Percentiles rank a stretch among this genome's conserved stretches.
Evolutionary conservation across 2,888 invertebrate species (phyloP).

Genomic region (Ormyrus nitidulus): DNA sequence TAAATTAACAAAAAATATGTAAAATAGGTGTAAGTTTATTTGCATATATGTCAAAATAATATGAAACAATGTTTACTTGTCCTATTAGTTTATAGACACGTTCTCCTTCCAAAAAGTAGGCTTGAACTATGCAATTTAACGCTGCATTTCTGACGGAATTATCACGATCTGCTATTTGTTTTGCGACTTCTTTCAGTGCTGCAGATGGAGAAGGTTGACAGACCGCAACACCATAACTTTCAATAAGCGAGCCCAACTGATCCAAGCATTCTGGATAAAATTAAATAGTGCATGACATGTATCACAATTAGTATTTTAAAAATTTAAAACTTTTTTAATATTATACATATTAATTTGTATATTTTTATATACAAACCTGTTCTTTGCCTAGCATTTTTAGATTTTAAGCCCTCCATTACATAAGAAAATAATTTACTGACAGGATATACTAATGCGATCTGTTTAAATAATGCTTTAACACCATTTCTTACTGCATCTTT

Average conservation of each 20-base stretch:
- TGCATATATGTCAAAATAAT: neutral
- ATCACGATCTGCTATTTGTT: conserved; percentile 96
- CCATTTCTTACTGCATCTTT: conserved; percentile 96
- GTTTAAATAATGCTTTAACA: conserved; percentile 89
- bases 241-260: conserved; percentile 90
- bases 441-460: conserved; percentile 90
- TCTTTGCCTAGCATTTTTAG: conserved; percentile 97
- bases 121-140: conserved; percentile 93
- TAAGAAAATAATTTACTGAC: conserved; percentile 92
- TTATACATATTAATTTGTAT: neutral
- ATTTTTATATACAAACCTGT: conserved; percentile 79
- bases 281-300: neutral
- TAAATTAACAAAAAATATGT: conserved; percentile 66
- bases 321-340: too few species aligned
- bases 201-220: conserved; percentile 88
- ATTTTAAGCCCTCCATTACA: conserved; percentile 95
- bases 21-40: conserved; percentile 16
- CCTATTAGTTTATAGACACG: conserved; percentile 94
- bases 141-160: conserved; percentile 97
- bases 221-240: conserved; percentile 88
- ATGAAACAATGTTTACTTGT: conserved; percentile 78
- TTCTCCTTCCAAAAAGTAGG: conserved; percentile 93
- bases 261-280: conserved; percentile 88
- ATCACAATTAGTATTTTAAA: too few species aligned
- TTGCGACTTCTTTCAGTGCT: conserved; percentile 92